Conservation (phyloP, 2,797 vertebrate species). For the Hippopotamyrus pictus region DNA sequence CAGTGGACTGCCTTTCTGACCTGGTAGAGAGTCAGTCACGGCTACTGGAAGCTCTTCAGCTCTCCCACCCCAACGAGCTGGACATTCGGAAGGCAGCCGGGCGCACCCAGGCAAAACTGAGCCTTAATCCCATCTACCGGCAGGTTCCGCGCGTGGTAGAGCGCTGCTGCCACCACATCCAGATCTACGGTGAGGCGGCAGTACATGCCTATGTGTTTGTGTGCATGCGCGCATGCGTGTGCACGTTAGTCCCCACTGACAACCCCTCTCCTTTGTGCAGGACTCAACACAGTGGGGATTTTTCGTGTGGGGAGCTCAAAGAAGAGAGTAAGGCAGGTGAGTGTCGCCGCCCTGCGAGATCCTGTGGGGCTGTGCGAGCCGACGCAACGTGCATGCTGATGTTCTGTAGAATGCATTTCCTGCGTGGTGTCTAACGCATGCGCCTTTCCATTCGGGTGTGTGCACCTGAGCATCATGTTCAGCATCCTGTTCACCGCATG, state of each 20-base stretch:
- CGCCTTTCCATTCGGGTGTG: not conserved
- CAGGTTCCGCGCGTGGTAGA: slow-evolving; percentile 84
- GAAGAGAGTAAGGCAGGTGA: slow-evolving; percentile 82
- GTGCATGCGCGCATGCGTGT: not conserved
- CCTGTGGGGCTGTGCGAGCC: not conserved
- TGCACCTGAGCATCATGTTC: not conserved
- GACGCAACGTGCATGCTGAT: not conserved
- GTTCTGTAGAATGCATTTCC: not conserved
- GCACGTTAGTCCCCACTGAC: not conserved
- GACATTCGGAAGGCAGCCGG: slow-evolving; percentile 57
- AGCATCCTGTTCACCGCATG: not conserved
- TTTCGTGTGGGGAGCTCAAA: slow-evolving; percentile 83
- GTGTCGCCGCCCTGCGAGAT: slow-evolving; percentile 20
- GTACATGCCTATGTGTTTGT: not conserved
- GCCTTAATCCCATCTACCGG: slow-evolving; percentile 82
- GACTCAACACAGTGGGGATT: slow-evolving; percentile 80
- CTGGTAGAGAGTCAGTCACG: slow-evolving; percentile 75
- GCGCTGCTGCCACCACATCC: slow-evolving; percentile 79
- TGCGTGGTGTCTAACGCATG: not conserved
- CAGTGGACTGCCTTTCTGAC: slow-evolving; percentile 80
- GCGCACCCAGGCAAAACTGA: slow-evolving; percentile 65
- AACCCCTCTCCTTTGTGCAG: slow-evolving; percentile 50
- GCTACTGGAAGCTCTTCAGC: slow-evolving; percentile 82
- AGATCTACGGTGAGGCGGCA: slow-evolving; percentile 63
- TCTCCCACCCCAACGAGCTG: slow-evolving; percentile 77